These are phyloP conservation scores for Latrodectus hesperus DNA, from an alignment of 2,888 invertebrate genomes.

Conservation along the genomic window DNA sequence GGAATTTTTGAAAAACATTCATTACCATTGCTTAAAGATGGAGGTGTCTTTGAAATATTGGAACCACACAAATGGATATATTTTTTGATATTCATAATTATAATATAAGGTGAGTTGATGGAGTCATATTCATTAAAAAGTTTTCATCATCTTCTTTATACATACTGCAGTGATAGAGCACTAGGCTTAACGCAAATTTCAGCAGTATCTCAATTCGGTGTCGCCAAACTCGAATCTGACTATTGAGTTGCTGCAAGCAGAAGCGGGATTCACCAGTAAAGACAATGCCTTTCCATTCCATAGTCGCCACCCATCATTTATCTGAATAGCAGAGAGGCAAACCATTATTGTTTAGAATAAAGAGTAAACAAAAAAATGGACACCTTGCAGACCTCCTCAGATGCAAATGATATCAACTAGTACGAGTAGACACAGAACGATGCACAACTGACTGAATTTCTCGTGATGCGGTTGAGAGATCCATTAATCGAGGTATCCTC, in stretches of 20 bases:
- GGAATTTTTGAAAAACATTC: too few relatives aligned
- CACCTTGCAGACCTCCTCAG: neutral
- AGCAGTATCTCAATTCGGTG: neutral
- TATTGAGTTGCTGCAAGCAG: neutral
- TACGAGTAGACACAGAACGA: neutral
- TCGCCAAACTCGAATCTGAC: neutral
- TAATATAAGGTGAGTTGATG: too few relatives aligned
- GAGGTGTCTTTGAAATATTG: too few relatives aligned
- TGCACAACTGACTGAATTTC: neutral
- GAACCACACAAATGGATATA: too few relatives aligned
- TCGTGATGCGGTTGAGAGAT: neutral
- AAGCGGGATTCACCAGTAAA: neutral
- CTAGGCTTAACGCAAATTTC: neutral
- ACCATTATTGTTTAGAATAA: neutral
- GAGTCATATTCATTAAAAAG: too few relatives aligned
- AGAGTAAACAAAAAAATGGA: neutral
- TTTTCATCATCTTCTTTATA: neutral
- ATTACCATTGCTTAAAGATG: too few relatives aligned
- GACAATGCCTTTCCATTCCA: neutral
- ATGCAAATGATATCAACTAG: neutral
- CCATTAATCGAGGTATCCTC: neutral
- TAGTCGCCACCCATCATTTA: neutral
- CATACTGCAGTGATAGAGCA: neutral
- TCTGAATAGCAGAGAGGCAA: neutral
- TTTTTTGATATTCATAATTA: too few relatives aligned